Percentiles rank a stretch among this genome's conserved stretches.
Conservation (phyloP, 2,888 invertebrate species). For the Drosophila greeni region DNA sequence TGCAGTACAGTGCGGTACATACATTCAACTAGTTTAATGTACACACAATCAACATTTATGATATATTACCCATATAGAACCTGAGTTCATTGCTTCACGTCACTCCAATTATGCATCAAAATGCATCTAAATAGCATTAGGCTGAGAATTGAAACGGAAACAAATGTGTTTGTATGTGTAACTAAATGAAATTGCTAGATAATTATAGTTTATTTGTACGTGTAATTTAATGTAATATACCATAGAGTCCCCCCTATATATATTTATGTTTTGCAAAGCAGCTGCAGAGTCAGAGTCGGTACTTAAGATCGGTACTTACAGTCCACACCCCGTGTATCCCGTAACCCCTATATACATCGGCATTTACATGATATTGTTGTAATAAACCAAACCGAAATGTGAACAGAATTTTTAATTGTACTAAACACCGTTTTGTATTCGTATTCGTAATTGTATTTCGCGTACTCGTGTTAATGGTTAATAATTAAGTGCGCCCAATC, state of each 20-base stretch:
- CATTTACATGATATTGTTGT: conserved; percentile 63
- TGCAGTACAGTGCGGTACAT: conserved; percentile 29
- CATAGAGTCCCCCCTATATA: conserved; percentile 39
- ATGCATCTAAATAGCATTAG: conserved; percentile 61
- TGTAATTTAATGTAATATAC: conserved; percentile 55
- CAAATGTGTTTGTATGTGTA: conserved; percentile 54
- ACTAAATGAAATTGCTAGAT: conserved; percentile 70
- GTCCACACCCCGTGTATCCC: conserved; percentile 27
- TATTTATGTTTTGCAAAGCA: conserved; percentile 48
- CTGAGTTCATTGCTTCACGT: conserved; percentile 68
- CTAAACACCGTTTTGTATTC: conserved; percentile 72
- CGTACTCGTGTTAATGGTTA: conserved; percentile 58
- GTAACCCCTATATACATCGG: conserved; percentile 38
- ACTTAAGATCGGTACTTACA: conserved; percentile 66
- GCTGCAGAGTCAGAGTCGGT: conserved; percentile 51
- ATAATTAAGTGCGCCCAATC: conserved; percentile 67
- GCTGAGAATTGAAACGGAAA: conserved; percentile 46
- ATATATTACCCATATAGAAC: conserved; percentile 56
- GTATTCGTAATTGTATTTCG: conserved; percentile 43
- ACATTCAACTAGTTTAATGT: conserved; percentile 59
- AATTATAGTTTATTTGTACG: conserved; percentile 59
- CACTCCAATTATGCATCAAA: conserved; percentile 71
- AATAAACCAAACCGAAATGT: conserved; percentile 73
- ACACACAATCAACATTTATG: conserved; percentile 63
- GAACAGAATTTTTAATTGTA: conserved; percentile 74